Percentiles rank a stretch among this genome's conserved stretches.
Conservation (phyloP, 2,888 invertebrate species). For the Drosophila monieri region DNA sequence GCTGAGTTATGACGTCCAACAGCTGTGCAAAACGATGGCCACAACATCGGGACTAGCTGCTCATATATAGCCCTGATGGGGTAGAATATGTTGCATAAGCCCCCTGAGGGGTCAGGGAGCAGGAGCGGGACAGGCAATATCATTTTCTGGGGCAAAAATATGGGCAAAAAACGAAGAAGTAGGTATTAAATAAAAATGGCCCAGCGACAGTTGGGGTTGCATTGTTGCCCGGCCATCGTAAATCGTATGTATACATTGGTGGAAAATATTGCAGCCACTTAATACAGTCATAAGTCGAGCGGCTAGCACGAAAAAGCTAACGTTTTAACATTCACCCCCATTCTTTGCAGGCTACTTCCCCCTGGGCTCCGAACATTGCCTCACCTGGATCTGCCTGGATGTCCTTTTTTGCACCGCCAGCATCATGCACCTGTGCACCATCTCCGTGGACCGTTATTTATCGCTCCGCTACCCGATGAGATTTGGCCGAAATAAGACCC, state of each 20-base stretch:
- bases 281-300: conserved; percentile 38
- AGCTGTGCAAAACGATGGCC: conserved; percentile 68
- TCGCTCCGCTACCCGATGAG: conserved; percentile 96
- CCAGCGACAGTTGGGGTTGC: conserved; percentile 53
- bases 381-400: conserved; percentile 97
- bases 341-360: conserved; percentile 90
- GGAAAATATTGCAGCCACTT: conserved; percentile 60
- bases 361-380: conserved; percentile 92
- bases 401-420: conserved; percentile 98
- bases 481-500: conserved; percentile 94
- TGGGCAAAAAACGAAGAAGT: conserved; percentile 26
- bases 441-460: conserved; percentile 97
- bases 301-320: conserved; percentile 31
- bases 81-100: conserved; percentile 59
- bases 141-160: conserved; percentile 43
- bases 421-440: conserved; percentile 98
- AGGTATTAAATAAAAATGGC: conserved; percentile 56
- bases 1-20: conserved; percentile 75
- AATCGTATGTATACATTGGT: conserved; percentile 44
- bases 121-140: conserved; percentile 34
- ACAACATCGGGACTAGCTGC: conserved; percentile 20
- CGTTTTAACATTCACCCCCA: not conserved
- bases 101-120: conserved; percentile 1
- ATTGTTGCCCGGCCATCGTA: conserved; percentile 29
- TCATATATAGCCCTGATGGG: conserved; percentile 43